Base-by-base conservation (phyloP, 2,797 vertebrate species). In the Florisuga fusca region DNA sequence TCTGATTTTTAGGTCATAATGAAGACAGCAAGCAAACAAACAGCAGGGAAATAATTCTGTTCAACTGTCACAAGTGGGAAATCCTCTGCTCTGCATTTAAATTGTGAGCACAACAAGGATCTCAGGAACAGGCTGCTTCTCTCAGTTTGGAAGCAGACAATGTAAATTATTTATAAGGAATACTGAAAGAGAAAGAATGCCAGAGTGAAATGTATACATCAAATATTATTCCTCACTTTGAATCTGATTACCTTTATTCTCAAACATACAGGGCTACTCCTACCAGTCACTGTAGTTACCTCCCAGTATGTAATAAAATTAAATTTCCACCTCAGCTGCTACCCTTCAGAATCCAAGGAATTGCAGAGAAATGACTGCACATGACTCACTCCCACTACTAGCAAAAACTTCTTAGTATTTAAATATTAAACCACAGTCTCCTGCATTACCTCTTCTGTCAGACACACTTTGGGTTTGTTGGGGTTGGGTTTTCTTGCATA, bases 381-480 rank as follows among this genome's bases (percentile, higher is more conserved):
- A 69, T 0, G 2, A 57, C 57, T 88, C 61, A 63, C 55, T 53
- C 64, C 51, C 62, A 85, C 57, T 46, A 29, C 61, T 31, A 68
- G 58, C 23, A 83, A 78, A 94, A 25, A 89, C 22, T 73, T 62
- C 82, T 94, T 69, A 81, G 55, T 15, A 11, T 45, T 66, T 69
- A 58, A 73, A 7, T 66, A 78, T 69, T 81, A 84, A 89, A 92
- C 36, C 79, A 77, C 55, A 82, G 66, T 55, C 81, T 79, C 67
- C 71, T 90, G 76, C 55, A 66, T 81, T 84, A 72, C 79, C 46
- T 89, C 78, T 79, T 75, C 79, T 85, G 55, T 69, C 82, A 93
- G 91, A 81, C 18, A 62, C 13, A 38, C 55, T 81, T 74, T 64
- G 72, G 23, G 48, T 41, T 85, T 87, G 43, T 58, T 67, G 51